Evolutionary conservation across 2,888 invertebrate genomes (phyloP).

Genomic region (Chrysodeixis includens): DNA sequence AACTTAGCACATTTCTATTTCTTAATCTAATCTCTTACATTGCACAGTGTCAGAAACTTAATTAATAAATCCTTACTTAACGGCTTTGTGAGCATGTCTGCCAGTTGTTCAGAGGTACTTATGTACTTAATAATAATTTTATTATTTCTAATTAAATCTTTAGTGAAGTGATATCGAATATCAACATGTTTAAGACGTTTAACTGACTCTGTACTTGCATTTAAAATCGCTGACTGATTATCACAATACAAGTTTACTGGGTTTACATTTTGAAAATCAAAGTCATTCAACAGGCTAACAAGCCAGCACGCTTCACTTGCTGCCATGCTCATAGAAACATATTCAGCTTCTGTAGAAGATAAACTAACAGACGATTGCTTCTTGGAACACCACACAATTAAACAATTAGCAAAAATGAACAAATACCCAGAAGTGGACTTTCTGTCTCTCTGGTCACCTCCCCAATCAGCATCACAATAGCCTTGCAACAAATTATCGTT

Average conservation of each 20-base stretch:
- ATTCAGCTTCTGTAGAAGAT: conserved; percentile 57
- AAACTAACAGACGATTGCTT: conserved; percentile 53
- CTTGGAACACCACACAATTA: conserved; percentile 49
- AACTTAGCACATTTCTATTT: too few species aligned
- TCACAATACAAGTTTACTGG: not conserved
- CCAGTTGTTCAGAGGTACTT: not conserved
- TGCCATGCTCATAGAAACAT: conserved; percentile 52
- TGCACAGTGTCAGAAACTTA: too few species aligned
- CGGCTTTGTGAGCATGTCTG: not conserved
- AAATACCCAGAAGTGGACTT: conserved; percentile 41
- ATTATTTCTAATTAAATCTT: not conserved
- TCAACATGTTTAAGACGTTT: conserved; percentile 1
- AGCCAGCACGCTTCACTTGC: conserved; percentile 37
- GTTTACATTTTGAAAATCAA: not conserved
- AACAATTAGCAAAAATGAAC: conserved; percentile 20
- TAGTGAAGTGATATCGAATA: not conserved
- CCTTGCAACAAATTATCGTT: conserved; percentile 3
- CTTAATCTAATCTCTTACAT: too few species aligned
- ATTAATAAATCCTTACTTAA: not conserved
- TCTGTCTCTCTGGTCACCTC: conserved; percentile 34
- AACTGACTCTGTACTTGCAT: not conserved
- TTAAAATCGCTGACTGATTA: not conserved
- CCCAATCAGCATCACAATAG: conserved; percentile 35
- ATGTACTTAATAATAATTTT: not conserved
- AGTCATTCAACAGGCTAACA: not conserved